These are phyloP conservation scores for Aphidius colemani DNA, from an alignment of 2,888 invertebrate species.

Conservation along the genomic window DNA sequence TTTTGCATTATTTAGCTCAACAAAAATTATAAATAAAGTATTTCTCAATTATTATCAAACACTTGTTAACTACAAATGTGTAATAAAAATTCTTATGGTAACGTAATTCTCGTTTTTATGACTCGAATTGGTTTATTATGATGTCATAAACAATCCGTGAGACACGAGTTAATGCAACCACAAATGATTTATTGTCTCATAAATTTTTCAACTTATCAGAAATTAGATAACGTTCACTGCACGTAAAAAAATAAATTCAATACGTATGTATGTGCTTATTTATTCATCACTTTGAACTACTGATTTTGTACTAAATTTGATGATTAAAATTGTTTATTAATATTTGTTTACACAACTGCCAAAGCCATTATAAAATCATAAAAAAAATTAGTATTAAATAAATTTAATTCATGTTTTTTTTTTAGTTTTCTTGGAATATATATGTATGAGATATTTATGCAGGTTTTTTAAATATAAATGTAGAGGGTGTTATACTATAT, in stretches of 20 bases:
- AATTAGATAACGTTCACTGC: constrained; percentile 49
- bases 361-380: not conserved
- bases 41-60: too few species aligned
- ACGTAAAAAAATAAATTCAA: constrained; percentile 37
- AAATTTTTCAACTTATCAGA: constrained; percentile 53
- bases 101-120: too few species aligned
- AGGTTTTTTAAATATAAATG: constrained; percentile 2
- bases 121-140: constrained; percentile 47
- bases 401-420: not conserved
- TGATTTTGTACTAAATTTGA: too few species aligned
- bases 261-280: constrained; percentile 25
- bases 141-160: constrained; percentile 46
- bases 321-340: too few species aligned
- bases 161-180: constrained; percentile 28
- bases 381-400: not conserved
- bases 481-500: constrained; percentile 6
- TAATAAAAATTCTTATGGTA: too few species aligned
- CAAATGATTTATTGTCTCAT: constrained; percentile 50
- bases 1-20: too few species aligned
- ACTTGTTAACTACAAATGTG: too few species aligned
- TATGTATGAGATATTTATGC: not conserved
- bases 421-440: not conserved
- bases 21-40: too few species aligned
- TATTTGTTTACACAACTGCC: not conserved
- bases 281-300: too few species aligned